Conservation (phyloP, 2,888 invertebrate genomes). For the Dryobotodes eremita region DNA sequence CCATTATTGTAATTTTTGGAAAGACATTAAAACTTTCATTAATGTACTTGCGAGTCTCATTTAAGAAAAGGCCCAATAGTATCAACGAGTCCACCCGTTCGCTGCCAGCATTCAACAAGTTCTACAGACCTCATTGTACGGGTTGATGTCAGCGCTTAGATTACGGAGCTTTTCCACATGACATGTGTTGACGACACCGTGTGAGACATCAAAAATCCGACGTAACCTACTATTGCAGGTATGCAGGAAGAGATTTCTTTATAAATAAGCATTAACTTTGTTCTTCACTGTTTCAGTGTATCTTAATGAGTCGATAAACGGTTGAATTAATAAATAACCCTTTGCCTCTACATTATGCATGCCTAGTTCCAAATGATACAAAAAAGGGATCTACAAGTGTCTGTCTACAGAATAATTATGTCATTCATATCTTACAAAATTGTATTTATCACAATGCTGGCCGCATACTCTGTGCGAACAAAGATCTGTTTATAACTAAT, state of each 20-base stretch:
- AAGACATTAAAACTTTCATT: too few species aligned
- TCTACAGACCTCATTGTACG: not conserved
- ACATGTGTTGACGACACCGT: too few species aligned
- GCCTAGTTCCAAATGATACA: not conserved
- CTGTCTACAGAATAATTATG: not conserved
- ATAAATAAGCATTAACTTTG: not conserved
- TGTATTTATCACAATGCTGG: not conserved
- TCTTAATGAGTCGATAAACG: not conserved
- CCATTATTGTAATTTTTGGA: too few species aligned
- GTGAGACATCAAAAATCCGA: not conserved
- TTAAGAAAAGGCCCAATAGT: too few species aligned
- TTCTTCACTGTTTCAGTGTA: not conserved
- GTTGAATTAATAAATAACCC: not conserved
- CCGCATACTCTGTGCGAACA: not conserved
- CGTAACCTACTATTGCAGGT: not conserved
- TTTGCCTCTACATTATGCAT: not conserved
- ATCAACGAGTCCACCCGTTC: too few species aligned
- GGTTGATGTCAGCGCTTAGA: not conserved
- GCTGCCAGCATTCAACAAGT: too few species aligned
- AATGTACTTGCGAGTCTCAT: too few species aligned
- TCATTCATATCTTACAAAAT: not conserved
- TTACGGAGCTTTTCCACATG: not conserved
- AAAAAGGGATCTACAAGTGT: not conserved
- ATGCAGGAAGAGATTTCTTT: not conserved
- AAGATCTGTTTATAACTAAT: conserved; percentile 17